A percentile compares a stretch with the other conserved stretches of the same genome.
Conservation (phyloP, 2,113 vertebrate genomes). For the Chamaea fasciata region DNA sequence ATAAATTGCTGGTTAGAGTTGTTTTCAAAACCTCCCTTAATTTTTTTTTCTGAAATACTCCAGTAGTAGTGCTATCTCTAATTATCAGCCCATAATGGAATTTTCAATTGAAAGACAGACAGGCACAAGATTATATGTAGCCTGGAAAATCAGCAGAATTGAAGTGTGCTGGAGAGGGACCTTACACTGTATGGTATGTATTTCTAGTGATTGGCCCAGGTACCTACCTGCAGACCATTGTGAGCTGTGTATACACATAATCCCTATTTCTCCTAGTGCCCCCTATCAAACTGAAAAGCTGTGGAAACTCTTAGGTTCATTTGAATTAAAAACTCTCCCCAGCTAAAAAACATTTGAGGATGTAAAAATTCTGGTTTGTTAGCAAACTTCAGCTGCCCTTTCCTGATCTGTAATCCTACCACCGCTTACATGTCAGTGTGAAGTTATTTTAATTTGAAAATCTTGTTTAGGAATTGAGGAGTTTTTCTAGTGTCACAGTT, state of each 20-base stretch:
- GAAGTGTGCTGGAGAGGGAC: background rate
- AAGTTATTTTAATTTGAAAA: background rate
- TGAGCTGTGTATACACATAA: background rate
- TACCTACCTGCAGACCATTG: background rate
- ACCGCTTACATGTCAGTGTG: background rate
- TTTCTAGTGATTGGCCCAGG: background rate
- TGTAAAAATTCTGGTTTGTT: background rate
- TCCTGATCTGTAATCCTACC: background rate
- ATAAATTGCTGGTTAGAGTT: background rate
- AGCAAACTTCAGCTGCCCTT: background rate
- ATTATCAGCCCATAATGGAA: background rate
- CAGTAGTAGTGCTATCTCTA: background rate
- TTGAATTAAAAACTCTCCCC: background rate
- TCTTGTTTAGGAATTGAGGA: background rate
- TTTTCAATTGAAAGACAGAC: background rate
- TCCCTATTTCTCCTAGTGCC: background rate
- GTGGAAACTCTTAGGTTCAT: background rate
- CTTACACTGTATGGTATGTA: background rate
- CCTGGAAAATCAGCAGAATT: background rate
- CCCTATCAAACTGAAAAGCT: background rate
- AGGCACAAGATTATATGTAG: background rate
- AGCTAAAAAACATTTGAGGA: background rate
- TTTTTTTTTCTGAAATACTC: background rate
- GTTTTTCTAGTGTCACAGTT: background rate
- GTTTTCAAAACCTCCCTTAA: background rate